Conservation (phyloP, 1,140 invertebrate genomes). For the Drosophila truncata region DNA sequence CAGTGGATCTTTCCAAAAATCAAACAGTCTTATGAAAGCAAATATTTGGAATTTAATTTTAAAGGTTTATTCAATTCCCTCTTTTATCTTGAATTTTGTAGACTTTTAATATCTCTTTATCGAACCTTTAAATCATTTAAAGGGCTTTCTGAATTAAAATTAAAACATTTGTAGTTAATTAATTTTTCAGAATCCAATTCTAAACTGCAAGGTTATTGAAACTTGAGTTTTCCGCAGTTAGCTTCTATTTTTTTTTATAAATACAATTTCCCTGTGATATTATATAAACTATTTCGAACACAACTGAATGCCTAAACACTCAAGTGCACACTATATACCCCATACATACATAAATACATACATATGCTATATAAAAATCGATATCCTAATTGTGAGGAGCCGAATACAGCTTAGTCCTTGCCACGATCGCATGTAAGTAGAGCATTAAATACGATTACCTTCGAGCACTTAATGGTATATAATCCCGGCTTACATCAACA, state of each 20-base stretch:
- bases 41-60: background rate
- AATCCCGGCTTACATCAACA: conserved; percentile 76
- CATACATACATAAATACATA: conserved; percentile 13
- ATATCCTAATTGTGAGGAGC: conserved; percentile 47
- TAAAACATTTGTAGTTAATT: too few relatives aligned
- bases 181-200: too few relatives aligned
- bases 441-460: conserved; percentile 53
- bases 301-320: conserved; percentile 10
- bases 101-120: background rate
- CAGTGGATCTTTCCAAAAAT: too few relatives aligned
- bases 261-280: background rate
- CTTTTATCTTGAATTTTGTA: background rate
- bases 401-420: conserved; percentile 85
- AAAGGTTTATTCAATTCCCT: background rate
- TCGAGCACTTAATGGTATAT: conserved; percentile 56
- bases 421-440: conserved; percentile 81
- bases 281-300: conserved; percentile 12
- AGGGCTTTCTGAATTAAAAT: background rate
- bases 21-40: background rate
- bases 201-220: background rate
- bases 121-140: background rate
- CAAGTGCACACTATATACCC: conserved; percentile 8
- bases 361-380: conserved; percentile 19
- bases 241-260: background rate
- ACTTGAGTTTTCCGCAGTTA: background rate